phyloP scores from a whole-genome alignment of 2,113 vertebrate species.

The Ptilorrhoa leucosticta region DNA sequence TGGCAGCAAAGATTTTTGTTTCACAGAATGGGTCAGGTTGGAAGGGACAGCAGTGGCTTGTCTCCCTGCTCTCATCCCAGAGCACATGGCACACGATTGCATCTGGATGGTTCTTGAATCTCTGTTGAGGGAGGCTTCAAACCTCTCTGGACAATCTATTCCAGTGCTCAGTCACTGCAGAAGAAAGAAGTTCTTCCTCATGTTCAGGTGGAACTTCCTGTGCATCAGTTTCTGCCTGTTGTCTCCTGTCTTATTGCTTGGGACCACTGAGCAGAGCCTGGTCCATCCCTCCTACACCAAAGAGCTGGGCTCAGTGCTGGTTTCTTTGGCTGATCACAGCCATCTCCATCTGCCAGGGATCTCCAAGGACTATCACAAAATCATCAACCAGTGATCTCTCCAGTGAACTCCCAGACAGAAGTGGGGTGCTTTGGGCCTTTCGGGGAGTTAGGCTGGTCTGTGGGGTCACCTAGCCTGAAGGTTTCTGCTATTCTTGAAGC shows the following conservation, averaged over 20 bases:
- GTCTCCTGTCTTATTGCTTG: background rate
- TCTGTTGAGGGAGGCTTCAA: background rate
- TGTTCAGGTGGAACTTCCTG: background rate
- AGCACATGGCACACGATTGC: background rate
- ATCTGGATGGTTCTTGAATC: background rate
- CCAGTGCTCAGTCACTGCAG: background rate
- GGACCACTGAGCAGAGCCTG: background rate
- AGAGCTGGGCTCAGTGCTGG: background rate
- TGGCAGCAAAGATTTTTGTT: background rate
- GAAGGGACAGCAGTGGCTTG: background rate
- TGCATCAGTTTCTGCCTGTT: background rate
- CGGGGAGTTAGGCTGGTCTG: background rate
- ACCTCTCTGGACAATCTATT: background rate
- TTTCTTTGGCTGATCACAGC: background rate
- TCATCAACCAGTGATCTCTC: rapidly evolving
- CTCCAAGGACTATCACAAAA: background rate
- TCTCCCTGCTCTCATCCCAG: background rate
- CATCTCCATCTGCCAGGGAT: background rate
- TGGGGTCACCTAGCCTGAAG: background rate
- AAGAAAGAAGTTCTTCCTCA: background rate
- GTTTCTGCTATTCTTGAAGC: background rate
- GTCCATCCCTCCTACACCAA: background rate
- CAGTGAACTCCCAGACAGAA: background rate
- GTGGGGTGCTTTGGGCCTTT: background rate
- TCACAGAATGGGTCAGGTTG: background rate